Conservation (phyloP, 2,113 vertebrate genomes). For the Indicator maculatus region DNA sequence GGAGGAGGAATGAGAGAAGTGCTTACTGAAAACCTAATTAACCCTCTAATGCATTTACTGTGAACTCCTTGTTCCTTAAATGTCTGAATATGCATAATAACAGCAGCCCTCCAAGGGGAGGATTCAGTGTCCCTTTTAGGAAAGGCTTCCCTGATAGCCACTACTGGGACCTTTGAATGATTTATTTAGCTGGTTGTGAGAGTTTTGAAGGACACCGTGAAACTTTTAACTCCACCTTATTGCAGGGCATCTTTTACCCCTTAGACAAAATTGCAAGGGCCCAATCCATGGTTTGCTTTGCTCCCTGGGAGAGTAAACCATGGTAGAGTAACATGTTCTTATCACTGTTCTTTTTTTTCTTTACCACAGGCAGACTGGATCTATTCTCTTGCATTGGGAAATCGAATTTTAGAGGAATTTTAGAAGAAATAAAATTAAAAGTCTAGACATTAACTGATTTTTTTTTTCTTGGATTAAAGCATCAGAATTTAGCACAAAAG, state of each 20-base stretch:
- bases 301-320: not conserved
- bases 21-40: constrained; percentile 69
- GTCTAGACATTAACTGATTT: too few relatives aligned
- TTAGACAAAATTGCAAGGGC: not conserved
- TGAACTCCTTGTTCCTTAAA: constrained; percentile 39
- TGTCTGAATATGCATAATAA: constrained; percentile 35
- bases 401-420: not conserved
- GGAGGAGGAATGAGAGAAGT: constrained; percentile 37
- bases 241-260: not conserved
- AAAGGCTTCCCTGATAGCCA: not conserved
- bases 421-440: not conserved
- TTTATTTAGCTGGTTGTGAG: constrained; percentile 16
- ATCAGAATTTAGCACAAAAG: too few relatives aligned
- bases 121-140: not conserved
- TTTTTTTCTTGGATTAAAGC: too few relatives aligned
- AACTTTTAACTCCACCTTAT: not conserved
- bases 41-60: constrained; percentile 27
- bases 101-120: not conserved
- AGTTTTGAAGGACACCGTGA: not conserved
- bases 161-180: not conserved
- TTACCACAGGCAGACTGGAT: not conserved
- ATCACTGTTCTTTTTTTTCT: not conserved
- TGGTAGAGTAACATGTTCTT: not conserved
- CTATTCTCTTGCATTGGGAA: not conserved
- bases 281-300: not conserved